Conservation (phyloP, 2,797 vertebrate species). For the Sebastes cheni region DNA sequence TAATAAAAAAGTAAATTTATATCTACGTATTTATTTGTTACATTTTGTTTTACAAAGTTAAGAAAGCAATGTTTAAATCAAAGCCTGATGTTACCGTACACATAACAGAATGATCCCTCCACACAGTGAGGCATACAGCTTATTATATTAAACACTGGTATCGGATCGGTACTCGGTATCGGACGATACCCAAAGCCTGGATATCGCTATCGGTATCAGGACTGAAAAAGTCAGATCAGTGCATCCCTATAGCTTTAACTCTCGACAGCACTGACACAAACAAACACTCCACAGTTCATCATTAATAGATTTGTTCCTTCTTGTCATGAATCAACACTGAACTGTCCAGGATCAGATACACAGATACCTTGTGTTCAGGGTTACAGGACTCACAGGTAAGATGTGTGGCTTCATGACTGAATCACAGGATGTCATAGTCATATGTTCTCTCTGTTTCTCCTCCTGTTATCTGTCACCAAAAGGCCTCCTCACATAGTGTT, state of each 20-base stretch:
- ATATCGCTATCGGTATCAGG: no score
- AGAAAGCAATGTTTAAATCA: no score
- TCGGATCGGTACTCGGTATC: no score
- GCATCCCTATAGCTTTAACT: neutral
- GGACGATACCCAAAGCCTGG: no score
- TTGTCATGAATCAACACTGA: constrained; percentile 5
- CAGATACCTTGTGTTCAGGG: neutral
- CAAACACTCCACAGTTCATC: neutral
- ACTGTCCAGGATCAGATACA: neutral
- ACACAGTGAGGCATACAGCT: no score
- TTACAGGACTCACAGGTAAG: neutral
- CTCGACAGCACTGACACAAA: neutral
- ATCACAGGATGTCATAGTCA: neutral
- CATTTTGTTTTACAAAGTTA: no score
- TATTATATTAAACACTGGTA: no score
- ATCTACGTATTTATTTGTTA: no score
- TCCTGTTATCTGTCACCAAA: neutral
- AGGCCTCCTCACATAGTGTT: neutral
- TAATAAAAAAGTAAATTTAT: no score
- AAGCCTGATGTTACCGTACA: no score
- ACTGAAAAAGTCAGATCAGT: no score
- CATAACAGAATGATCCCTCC: no score
- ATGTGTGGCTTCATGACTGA: neutral
- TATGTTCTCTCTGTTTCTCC: neutral
- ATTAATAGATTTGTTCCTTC: neutral